These are phyloP conservation scores for Netelia melanura DNA, from an alignment of 2,888 invertebrate genomes.

Conservation along the genomic window DNA sequence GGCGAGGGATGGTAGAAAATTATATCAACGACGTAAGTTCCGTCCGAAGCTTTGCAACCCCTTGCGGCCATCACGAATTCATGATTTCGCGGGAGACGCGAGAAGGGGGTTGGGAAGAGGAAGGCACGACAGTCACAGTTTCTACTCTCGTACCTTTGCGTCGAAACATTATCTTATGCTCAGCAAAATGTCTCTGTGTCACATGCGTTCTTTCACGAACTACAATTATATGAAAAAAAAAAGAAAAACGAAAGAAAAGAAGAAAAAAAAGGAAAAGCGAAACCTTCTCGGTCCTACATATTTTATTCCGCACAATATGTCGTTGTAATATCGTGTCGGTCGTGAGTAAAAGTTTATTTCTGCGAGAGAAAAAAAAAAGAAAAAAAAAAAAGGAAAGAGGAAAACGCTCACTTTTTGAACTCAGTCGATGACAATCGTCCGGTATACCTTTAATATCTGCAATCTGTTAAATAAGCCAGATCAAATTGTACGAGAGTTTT, in stretches of 20 bases:
- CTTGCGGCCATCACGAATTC: constrained; percentile 64
- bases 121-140: constrained; percentile 56
- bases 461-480: neutral
- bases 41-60: constrained; percentile 50
- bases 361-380: neutral
- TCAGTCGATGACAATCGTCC: neutral
- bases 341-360: constrained; percentile 17
- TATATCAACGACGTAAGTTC: constrained; percentile 13
- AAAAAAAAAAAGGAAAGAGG: no score
- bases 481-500: neutral
- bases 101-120: neutral
- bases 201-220: constrained; percentile 41
- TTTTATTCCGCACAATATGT: constrained; percentile 55
- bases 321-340: constrained; percentile 4
- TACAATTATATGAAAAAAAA: constrained; percentile 41
- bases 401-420: neutral
- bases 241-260: neutral
- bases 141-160: constrained; percentile 22
- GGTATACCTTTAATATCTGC: constrained; percentile 3
- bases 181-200: constrained; percentile 13
- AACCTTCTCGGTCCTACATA: constrained; percentile 44
- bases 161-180: constrained; percentile 61
- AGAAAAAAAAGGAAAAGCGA: constrained; percentile 26
- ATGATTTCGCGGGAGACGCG: constrained; percentile 52
- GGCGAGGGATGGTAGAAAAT: neutral